These are phyloP conservation scores for Ophioninae sp. DNA, from an alignment of 2,888 invertebrate genomes.

Conservation along the genomic window DNA sequence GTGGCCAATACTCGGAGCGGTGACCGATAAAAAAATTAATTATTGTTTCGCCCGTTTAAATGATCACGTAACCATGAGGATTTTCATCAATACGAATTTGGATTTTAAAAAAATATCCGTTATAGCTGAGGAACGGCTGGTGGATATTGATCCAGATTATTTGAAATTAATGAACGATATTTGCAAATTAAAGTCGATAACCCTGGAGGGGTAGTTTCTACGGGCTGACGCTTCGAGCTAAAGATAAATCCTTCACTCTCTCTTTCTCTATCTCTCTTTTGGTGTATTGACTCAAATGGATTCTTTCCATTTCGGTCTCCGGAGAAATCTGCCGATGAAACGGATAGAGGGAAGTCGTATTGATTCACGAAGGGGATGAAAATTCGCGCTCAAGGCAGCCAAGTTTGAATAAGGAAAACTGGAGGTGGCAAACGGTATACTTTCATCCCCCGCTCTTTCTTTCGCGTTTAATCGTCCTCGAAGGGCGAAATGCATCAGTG, in stretches of 20 bases:
- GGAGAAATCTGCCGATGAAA: conserved; percentile 28
- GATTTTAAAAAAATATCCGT: no score
- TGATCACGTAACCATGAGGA: no score
- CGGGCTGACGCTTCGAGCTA: conserved; percentile 15
- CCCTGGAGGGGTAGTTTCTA: conserved; percentile 46
- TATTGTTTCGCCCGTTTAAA: no score
- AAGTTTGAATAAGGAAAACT: conserved; percentile 56
- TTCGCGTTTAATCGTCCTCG: conserved; percentile 72
- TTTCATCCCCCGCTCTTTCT: conserved; percentile 41
- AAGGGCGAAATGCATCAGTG: conserved; percentile 50
- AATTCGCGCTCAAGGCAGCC: conserved; percentile 33
- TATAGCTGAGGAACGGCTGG: not conserved
- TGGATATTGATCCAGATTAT: not conserved
- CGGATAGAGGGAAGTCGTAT: conserved; percentile 32
- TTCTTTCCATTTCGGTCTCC: conserved; percentile 53
- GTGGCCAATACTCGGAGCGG: no score
- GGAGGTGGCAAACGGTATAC: conserved; percentile 49
- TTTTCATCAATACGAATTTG: no score
- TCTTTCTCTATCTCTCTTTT: not conserved
- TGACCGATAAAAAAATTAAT: no score
- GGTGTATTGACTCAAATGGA: conserved; percentile 67
- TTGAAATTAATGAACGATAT: conserved; percentile 59
- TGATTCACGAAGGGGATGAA: conserved; percentile 43
- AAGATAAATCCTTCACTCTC: conserved; percentile 41
- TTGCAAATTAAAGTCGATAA: conserved; percentile 71